phyloP scores from a whole-genome alignment of 2,888 invertebrate genomes.

The Coelopa pilipes region DNA sequence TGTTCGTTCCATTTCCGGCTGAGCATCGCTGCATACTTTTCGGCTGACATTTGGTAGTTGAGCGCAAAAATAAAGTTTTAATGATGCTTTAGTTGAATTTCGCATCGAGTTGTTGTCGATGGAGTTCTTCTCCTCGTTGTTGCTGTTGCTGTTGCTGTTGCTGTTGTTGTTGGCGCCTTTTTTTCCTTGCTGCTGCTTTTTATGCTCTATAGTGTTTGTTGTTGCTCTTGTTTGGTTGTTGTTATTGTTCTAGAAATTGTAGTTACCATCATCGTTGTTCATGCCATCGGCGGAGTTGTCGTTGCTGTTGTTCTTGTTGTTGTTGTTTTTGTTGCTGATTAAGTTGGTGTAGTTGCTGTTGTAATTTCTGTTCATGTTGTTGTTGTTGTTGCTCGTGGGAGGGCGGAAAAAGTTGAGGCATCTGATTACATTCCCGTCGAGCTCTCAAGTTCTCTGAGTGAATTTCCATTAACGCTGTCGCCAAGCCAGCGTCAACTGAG shows the following conservation, averaged over 20 bases:
- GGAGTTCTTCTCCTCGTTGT: background rate
- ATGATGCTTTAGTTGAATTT: constrained; percentile 21
- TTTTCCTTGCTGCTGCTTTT: too few relatives aligned
- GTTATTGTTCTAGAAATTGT: too few relatives aligned
- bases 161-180: too few relatives aligned
- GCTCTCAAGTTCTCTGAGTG: background rate
- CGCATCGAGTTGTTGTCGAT: too few relatives aligned
- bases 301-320: too few relatives aligned
- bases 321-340: too few relatives aligned
- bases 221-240: too few relatives aligned
- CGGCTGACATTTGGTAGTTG: background rate
- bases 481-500: background rate
- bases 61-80: constrained; percentile 17
- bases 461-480: background rate
- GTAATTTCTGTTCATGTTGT: too few relatives aligned
- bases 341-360: too few relatives aligned
- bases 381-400: background rate
- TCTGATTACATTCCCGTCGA: constrained; percentile 2
- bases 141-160: background rate
- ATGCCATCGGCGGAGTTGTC: too few relatives aligned
- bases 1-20: background rate
- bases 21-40: background rate
- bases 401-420: background rate
- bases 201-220: too few relatives aligned
- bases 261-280: too few relatives aligned